These are phyloP conservation scores for Volucella bombylans DNA, from an alignment of 2,888 invertebrate genomes.

Conservation along the genomic window DNA sequence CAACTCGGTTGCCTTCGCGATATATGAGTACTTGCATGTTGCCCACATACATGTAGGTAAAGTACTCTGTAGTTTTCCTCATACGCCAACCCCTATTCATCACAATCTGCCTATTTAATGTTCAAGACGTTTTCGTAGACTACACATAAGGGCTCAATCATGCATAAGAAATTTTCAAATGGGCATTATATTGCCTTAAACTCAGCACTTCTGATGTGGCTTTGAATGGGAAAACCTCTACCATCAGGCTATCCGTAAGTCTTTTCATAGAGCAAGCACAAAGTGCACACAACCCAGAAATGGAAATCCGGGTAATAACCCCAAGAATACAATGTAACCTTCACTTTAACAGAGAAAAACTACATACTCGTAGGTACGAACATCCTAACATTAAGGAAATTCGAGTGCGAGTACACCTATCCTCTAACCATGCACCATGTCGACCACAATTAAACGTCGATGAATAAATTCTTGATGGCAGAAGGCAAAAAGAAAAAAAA, in stretches of 20 bases:
- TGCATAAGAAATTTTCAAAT: slow-evolving; percentile 66
- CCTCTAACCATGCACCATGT: slow-evolving; percentile 6
- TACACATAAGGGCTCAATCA: slow-evolving; percentile 68
- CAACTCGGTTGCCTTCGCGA: slow-evolving; percentile 69
- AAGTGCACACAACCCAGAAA: slow-evolving; percentile 34
- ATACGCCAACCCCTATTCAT: neutral
- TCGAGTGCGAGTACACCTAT: slow-evolving; percentile 23
- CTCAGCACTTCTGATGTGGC: slow-evolving; percentile 66
- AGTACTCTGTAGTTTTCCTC: slow-evolving; percentile 8
- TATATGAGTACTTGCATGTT: slow-evolving; percentile 8
- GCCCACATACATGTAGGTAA: slow-evolving; percentile 1
- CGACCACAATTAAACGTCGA: slow-evolving; percentile 57
- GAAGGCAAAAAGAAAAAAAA: neutral
- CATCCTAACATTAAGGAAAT: slow-evolving; percentile 3
- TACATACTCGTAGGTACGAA: neutral
- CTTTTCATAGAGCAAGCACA: slow-evolving; percentile 6
- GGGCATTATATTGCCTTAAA: slow-evolving; percentile 68
- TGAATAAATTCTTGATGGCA: slow-evolving; percentile 57
- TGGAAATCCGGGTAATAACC: slow-evolving; percentile 69
- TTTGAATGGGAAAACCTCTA: slow-evolving; percentile 55
- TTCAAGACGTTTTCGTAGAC: slow-evolving; percentile 51
- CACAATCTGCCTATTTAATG: slow-evolving; percentile 49
- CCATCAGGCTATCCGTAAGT: neutral
- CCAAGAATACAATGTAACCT: slow-evolving; percentile 52
- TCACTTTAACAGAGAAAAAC: slow-evolving; percentile 10